Conservation (phyloP, 2,797 vertebrate genomes). For the Bucorvus abyssinicus region DNA sequence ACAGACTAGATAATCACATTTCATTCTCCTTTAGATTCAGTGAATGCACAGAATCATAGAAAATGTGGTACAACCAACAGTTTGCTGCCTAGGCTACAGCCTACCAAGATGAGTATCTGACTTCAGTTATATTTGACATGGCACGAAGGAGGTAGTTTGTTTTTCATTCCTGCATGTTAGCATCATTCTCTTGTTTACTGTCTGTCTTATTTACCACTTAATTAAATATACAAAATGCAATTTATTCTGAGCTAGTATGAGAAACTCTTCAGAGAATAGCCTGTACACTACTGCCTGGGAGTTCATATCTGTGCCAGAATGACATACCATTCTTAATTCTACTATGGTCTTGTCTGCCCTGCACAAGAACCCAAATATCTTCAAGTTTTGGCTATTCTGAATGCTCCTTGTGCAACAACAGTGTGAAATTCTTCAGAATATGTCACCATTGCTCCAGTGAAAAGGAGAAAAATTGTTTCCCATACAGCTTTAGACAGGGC, state of each 20-base stretch:
- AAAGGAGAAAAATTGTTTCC: background rate
- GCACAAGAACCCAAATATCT: background rate
- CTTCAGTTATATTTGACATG: background rate
- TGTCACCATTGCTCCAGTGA: background rate
- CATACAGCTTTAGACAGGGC: background rate
- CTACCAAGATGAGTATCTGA: background rate
- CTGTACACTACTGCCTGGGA: background rate
- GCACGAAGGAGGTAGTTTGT: background rate
- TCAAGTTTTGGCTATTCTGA: background rate
- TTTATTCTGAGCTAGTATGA: background rate
- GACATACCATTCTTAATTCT: background rate
- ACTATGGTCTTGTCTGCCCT: background rate
- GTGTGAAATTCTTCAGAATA: background rate
- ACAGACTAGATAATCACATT: background rate
- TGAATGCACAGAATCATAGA: background rate
- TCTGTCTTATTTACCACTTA: background rate
- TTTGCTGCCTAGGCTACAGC: background rate
- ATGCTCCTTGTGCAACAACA: background rate
- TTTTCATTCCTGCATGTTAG: background rate
- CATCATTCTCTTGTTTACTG: background rate
- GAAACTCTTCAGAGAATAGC: background rate
- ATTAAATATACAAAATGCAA: background rate
- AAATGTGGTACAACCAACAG: background rate
- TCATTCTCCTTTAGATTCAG: background rate
- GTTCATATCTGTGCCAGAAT: background rate